Evolutionary conservation across 2,797 vertebrate species (phyloP).

Genomic region (Melanotaenia maccullochi): DNA sequence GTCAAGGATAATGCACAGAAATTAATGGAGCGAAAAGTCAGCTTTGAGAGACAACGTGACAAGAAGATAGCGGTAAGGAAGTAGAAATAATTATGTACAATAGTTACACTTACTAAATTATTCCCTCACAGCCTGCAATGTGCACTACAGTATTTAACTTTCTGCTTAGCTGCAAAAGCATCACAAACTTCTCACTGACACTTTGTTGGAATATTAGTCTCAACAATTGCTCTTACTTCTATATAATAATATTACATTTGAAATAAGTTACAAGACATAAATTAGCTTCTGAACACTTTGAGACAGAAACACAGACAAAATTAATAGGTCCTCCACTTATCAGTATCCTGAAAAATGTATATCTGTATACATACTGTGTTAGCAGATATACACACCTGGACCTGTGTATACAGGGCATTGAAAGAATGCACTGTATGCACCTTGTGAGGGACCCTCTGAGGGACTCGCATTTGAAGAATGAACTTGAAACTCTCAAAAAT

Average conservation of each 20-base stretch:
- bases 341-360: background rate
- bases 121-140: background rate
- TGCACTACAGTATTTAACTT: background rate
- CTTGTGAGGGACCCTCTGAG: too few species aligned
- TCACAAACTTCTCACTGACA: background rate
- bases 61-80: slow-evolving; percentile 76
- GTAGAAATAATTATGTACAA: background rate
- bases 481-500: too few species aligned
- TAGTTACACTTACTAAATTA: background rate
- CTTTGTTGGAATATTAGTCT: slow-evolving; percentile 7
- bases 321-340: background rate
- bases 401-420: too few species aligned
- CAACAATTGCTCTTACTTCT: slow-evolving; percentile 3
- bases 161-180: background rate
- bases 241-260: background rate
- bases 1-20: slow-evolving; percentile 91
- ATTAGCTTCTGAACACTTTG: slow-evolving; percentile 18
- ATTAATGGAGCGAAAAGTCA: slow-evolving; percentile 93
- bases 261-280: slow-evolving; percentile 18
- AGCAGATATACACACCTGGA: too few species aligned
- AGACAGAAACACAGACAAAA: slow-evolving; percentile 29
- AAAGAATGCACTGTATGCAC: too few species aligned
- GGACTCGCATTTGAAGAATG: too few species aligned
- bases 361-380: too few species aligned
- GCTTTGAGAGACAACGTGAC: slow-evolving; percentile 89